Conservation (phyloP, 2,797 vertebrate genomes). For the Sebastes hubbsi region DNA sequence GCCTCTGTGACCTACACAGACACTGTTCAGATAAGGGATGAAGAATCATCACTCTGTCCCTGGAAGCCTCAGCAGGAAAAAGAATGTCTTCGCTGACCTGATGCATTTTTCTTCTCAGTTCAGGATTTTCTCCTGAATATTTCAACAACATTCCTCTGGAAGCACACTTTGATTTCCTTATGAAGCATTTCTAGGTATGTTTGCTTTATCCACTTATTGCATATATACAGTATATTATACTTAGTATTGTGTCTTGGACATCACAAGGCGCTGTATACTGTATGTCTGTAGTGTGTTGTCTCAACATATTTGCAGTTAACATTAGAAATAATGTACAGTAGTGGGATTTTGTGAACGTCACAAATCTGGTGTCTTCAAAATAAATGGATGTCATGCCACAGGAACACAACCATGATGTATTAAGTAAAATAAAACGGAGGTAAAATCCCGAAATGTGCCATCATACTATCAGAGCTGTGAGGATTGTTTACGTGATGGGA, state of each 20-base stretch:
- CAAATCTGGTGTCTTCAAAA: not conserved
- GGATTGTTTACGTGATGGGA: not conserved
- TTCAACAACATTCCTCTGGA: not conserved
- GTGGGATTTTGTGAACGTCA: not conserved
- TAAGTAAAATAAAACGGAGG: no score
- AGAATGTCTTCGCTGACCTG: conserved; percentile 25
- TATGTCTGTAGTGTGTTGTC: not conserved
- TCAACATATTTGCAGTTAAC: not conserved
- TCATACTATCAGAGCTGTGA: not conserved
- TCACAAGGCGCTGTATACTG: not conserved
- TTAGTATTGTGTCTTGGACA: not conserved
- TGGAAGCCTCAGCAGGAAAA: conserved; percentile 19
- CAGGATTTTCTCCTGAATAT: not conserved
- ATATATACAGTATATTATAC: not conserved
- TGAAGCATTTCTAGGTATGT: not conserved
- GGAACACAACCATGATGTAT: not conserved
- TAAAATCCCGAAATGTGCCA: not conserved
- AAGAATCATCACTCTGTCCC: conserved; percentile 52
- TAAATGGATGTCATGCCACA: not conserved
- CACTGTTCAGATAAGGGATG: conserved; percentile 63
- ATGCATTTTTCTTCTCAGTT: not conserved
- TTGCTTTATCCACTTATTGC: not conserved
- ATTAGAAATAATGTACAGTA: not conserved
- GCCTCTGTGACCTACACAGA: conserved; percentile 61
- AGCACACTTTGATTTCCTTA: not conserved